Conservation (phyloP, 2,888 invertebrate genomes). For the Physocephala rufipes region DNA sequence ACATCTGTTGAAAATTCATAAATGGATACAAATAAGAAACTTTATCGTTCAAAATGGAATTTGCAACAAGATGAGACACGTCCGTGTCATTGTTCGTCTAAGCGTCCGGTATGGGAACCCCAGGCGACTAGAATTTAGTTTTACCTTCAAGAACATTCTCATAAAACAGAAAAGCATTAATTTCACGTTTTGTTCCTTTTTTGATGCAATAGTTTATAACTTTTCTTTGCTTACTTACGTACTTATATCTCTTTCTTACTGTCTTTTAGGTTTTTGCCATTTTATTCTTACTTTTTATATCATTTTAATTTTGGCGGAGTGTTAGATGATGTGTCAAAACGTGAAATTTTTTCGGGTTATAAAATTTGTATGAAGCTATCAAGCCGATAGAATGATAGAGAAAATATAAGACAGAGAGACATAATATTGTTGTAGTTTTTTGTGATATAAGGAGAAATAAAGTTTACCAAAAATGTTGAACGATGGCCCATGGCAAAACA, state of each 20-base stretch:
- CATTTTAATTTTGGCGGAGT: slow-evolving; percentile 56
- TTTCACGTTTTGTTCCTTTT: too few relatives aligned
- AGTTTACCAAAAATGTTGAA: too few relatives aligned
- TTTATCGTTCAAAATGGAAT: neutral
- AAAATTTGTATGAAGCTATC: neutral
- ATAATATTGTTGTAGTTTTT: too few relatives aligned
- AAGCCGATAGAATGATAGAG: neutral
- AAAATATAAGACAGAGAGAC: too few relatives aligned
- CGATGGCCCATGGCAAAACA: too few relatives aligned
- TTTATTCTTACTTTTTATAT: slow-evolving; percentile 61
- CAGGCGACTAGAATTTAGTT: neutral
- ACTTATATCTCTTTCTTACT: too few relatives aligned
- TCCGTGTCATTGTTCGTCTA: too few relatives aligned
- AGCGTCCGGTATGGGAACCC: neutral
- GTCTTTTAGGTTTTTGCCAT: neutral
- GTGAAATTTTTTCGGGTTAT: slow-evolving; percentile 56
- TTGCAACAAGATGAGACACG: neutral
- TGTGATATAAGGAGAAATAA: too few relatives aligned
- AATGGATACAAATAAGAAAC: neutral
- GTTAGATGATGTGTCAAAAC: slow-evolving; percentile 54
- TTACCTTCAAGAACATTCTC: too few relatives aligned
- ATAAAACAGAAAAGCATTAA: too few relatives aligned
- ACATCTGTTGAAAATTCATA: neutral
- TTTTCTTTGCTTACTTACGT: too few relatives aligned
- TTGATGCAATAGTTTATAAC: neutral